These are phyloP conservation scores for Fukomys damarensis DNA, from an alignment of 2,113 vertebrate genomes.

Conservation along the genomic window DNA sequence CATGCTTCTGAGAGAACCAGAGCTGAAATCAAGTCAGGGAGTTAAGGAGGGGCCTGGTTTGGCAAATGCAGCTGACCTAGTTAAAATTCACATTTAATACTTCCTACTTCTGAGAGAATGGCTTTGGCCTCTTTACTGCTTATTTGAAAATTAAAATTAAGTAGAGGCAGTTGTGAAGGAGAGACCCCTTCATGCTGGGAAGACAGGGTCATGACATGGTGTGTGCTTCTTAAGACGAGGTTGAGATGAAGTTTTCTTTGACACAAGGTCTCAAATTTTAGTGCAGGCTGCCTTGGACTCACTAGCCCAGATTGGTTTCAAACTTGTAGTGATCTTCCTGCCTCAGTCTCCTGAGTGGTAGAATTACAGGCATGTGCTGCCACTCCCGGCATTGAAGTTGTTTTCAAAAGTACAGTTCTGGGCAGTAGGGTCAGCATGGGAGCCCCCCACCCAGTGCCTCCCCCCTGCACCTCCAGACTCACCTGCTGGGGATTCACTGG, in stretches of 20 bases:
- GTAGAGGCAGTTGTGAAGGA: not conserved
- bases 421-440: too few relatives aligned
- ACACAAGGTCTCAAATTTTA: not conserved
- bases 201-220: not conserved
- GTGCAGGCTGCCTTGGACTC: not conserved
- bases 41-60: not conserved
- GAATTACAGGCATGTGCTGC: not conserved
- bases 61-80: too few relatives aligned
- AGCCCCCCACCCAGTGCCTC: not conserved
- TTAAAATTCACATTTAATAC: not conserved
- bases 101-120: not conserved
- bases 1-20: not conserved
- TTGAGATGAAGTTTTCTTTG: not conserved
- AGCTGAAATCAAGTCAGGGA: not conserved
- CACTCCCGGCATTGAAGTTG: not conserved
- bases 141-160: not conserved
- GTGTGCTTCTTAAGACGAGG: not conserved
- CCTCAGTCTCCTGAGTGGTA: not conserved
- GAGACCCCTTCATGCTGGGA: not conserved
- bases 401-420: not conserved
- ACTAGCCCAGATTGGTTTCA: not conserved
- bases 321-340: not conserved
- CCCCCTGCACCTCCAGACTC: slow-evolving; percentile 58
- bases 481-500: slow-evolving; percentile 92
- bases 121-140: not conserved